These are phyloP conservation scores for Ptiloglossa arizonensis DNA, from an alignment of 1,140 invertebrate species.

Conservation along the genomic window DNA sequence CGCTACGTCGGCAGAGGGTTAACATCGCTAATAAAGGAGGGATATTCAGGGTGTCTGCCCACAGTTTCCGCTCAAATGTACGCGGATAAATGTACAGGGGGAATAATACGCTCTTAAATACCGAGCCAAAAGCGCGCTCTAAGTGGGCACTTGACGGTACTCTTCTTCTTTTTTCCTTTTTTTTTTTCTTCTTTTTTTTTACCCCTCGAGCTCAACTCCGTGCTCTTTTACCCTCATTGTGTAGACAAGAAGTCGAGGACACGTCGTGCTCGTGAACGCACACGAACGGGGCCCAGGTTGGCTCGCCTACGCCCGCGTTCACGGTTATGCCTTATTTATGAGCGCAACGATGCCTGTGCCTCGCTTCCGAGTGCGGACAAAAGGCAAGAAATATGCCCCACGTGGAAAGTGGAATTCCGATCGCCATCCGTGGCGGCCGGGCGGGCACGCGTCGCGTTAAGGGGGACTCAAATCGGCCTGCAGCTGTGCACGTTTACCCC, in stretches of 20 bases:
- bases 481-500: not conserved
- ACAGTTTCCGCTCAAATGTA: not conserved
- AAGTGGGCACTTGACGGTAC: not conserved
- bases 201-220: too few relatives aligned
- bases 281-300: not conserved
- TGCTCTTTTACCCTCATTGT: not conserved
- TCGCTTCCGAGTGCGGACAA: constrained; percentile 35
- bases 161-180: not conserved
- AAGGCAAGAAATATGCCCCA: constrained; percentile 27
- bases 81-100: not conserved
- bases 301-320: constrained; percentile 36
- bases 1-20: too few relatives aligned
- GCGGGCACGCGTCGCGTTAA: constrained; percentile 11
- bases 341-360: constrained; percentile 22
- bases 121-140: constrained; percentile 34
- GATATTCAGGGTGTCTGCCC: not conserved
- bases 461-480: not conserved
- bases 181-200: not conserved
- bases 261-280: not conserved
- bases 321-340: constrained; percentile 47
- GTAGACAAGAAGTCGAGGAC: not conserved
- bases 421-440: constrained; percentile 5
- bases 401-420: constrained; percentile 42
- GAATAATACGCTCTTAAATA: constrained; percentile 21
- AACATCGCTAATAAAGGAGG: constrained; percentile 13